phyloP scores from a whole-genome alignment of 2,113 vertebrate genomes.

The Nyctereutes procyonoides region DNA sequence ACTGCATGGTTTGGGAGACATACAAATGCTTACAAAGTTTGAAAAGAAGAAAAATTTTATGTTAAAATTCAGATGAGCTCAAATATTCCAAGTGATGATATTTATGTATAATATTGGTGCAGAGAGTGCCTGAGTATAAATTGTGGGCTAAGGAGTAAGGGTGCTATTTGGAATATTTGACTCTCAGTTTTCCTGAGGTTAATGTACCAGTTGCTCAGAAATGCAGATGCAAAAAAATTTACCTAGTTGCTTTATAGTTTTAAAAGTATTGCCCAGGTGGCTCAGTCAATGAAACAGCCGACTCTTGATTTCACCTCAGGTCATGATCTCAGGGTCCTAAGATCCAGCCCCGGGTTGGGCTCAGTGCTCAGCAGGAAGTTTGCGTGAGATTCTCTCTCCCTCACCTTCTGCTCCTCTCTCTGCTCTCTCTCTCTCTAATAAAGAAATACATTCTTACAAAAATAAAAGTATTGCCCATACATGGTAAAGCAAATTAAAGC shows the following conservation, averaged over 20 bases:
- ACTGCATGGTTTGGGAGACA: background rate
- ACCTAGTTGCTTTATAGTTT: background rate
- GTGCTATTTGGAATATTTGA: background rate
- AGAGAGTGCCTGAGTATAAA: background rate
- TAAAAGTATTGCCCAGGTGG: background rate
- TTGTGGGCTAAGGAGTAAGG: background rate
- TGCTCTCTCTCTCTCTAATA: background rate
- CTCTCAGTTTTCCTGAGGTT: background rate
- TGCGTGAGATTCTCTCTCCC: background rate
- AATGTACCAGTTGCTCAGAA: conserved; percentile 15
- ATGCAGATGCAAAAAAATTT: background rate
- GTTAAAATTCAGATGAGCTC: conserved; percentile 5
- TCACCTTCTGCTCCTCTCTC: background rate
- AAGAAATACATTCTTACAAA: background rate
- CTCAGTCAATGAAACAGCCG: background rate
- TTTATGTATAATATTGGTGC: background rate
- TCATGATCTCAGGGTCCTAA: background rate
- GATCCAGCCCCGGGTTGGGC: background rate
- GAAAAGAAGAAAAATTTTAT: background rate
- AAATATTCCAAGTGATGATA: background rate
- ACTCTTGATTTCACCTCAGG: background rate
- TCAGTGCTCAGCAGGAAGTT: background rate
- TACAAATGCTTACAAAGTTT: background rate
- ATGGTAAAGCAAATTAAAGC: background rate
- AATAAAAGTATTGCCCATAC: background rate